phyloP scores from a whole-genome alignment of 1,140 invertebrate genomes.

The Eufriesea mexicana region DNA sequence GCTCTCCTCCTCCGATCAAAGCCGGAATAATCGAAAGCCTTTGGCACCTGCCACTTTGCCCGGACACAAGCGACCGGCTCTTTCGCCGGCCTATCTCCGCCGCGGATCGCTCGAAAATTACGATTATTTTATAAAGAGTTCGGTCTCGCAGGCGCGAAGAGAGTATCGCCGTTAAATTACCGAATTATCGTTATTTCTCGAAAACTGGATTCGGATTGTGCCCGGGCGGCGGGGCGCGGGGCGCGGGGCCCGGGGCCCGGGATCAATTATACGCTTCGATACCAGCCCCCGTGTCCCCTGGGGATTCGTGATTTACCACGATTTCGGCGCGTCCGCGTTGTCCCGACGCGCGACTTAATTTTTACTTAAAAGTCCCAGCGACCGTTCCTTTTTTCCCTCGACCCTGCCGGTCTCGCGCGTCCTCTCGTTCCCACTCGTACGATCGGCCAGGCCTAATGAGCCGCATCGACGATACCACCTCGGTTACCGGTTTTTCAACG shows the following conservation, averaged over 20 bases:
- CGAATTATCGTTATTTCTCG: conserved; percentile 11
- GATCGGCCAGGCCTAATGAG: conserved; percentile 36
- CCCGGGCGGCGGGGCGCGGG: neutral
- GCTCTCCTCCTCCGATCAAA: conserved; percentile 59
- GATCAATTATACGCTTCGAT: neutral
- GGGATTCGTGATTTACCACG: neutral
- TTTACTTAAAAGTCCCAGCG: conserved; percentile 1
- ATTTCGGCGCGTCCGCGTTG: neutral
- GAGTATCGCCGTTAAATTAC: conserved; percentile 19
- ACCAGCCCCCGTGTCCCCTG: neutral
- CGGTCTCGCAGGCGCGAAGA: conserved; percentile 2
- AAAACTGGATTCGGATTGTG: neutral
- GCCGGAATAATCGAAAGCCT: conserved; percentile 70
- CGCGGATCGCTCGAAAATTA: conserved; percentile 32
- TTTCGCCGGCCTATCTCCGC: conserved; percentile 13
- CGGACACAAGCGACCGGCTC: conserved; percentile 31
- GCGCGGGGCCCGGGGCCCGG: too few relatives aligned
- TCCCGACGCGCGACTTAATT: neutral
- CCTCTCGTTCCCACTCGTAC: neutral
- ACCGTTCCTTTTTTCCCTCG: neutral
- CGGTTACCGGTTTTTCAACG: conserved; percentile 55
- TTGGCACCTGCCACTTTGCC: conserved; percentile 70
- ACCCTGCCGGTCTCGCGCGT: neutral
- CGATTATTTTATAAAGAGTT: conserved; percentile 27
- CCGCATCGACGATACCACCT: conserved; percentile 51